Evolutionary conservation across 2,113 vertebrate genomes (phyloP).

Genomic region (Hydrolagus affinis): DNA sequence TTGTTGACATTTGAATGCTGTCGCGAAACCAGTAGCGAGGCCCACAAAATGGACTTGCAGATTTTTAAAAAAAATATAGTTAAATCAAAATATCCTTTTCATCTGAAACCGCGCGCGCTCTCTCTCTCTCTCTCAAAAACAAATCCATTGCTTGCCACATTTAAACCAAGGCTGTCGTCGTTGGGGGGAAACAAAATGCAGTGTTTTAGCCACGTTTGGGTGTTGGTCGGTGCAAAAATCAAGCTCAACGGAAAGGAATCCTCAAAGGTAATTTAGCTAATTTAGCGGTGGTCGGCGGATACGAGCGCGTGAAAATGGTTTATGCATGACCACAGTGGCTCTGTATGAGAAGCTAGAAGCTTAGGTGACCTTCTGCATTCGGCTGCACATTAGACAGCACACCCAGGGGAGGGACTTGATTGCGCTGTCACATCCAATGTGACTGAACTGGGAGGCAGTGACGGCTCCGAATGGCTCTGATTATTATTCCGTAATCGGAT

Average conservation of each 20-base stretch:
- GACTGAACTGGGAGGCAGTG: not conserved
- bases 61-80: not conserved
- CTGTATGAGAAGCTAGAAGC: not conserved
- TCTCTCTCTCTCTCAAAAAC: no score
- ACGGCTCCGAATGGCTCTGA: not conserved
- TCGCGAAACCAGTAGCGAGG: not conserved
- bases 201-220: no score
- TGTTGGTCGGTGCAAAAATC: not conserved
- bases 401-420: not conserved
- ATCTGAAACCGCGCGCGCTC: no score
- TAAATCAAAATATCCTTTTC: not conserved
- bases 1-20: not conserved
- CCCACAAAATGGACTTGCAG: not conserved
- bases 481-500: conserved; percentile 6
- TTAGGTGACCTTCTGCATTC: not conserved
- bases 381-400: not conserved
- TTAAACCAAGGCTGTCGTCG: not conserved
- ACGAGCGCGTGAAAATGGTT: not conserved
- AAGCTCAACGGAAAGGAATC: not conserved
- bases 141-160: not conserved
- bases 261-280: not conserved
- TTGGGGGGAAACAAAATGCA: not conserved
- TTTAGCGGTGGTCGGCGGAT: not conserved
- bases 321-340: not conserved
- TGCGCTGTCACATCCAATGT: not conserved